Evolutionary conservation across 2,888 invertebrate genomes (phyloP).

Genomic region (Hanleya hanleyi): DNA sequence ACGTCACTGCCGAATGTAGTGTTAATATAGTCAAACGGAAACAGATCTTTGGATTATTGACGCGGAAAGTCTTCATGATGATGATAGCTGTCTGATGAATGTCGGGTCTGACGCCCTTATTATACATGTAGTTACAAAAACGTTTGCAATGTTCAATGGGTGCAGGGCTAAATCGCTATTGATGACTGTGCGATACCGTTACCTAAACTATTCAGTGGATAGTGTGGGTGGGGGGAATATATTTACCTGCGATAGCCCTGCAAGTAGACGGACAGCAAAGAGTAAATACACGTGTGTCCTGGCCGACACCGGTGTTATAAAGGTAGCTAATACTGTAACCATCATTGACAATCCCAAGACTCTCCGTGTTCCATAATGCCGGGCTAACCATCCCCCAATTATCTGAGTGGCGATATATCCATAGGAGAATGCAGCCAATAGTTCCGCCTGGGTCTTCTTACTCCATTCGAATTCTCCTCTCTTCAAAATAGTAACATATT

Average conservation of each 20-base stretch:
- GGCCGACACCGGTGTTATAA: neutral
- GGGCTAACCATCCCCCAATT: neutral
- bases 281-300: neutral
- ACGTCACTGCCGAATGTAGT: too few relatives aligned
- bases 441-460: neutral
- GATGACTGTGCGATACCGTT: too few relatives aligned
- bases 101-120: too few relatives aligned
- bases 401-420: neutral
- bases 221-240: too few relatives aligned
- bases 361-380: neutral
- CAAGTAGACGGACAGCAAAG: neutral
- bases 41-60: too few relatives aligned
- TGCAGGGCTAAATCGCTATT: too few relatives aligned
- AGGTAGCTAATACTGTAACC: neutral
- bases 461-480: neutral
- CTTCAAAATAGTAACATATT: constrained; percentile 1
- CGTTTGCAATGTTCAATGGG: too few relatives aligned
- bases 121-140: too few relatives aligned
- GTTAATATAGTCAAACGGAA: too few relatives aligned
- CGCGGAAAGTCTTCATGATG: too few relatives aligned
- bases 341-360: neutral
- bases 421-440: neutral
- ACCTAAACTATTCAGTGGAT: too few relatives aligned
- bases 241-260: neutral
- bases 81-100: too few relatives aligned